Evolutionary conservation across 1,140 invertebrate genomes (phyloP), one percentile per base, ranked within the genome.

Genomic region (Batillaria attramentaria): DNA sequence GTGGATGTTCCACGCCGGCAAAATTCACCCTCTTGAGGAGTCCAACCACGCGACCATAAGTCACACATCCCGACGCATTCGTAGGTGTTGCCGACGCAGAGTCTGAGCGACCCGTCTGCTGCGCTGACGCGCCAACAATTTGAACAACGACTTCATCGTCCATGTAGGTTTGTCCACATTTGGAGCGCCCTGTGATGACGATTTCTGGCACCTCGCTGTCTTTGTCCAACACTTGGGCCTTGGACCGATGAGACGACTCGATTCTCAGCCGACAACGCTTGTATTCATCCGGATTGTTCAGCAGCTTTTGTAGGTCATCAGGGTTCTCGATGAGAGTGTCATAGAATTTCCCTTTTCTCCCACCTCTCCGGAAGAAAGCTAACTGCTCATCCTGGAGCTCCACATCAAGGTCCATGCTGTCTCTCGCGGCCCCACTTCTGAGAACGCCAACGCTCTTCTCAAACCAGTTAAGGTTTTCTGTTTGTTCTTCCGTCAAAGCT

Each of bases 101-200:
- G 3, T 69, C 66, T 41, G 5, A 24, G 20, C 5, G 18, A 39
- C 46, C 37, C 18, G 20, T 37, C 18, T 18, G 16, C 39, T 20
- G 33, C 18, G 37, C 73, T 42, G 54, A 57, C 54, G 31, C 78
- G 20, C 10, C 79, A 77, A 33, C 84, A 16, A 89, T 72, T 77
- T 87, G 81, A 1, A 89, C 88, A 20, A 87, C 77, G 39, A 89
- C 88, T 57, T 84, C 84, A 77, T 89, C 88, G 33, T 81, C 86
- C 57, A 83, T 80, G 79, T 87, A 89, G 4, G 83, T 79, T 60
- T 77, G 83, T 24, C 87, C 87, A 78, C 84, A 85, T 78, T 85
- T 87, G 60, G 81, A 82, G 77, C 88, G 68, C 2, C 87, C 84
- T 1, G 69, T 79, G n/a, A 89, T 88, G 65, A 83, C 75, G 54